Conservation (phyloP, 2,113 vertebrate species). For the Silurus asotus region DNA sequence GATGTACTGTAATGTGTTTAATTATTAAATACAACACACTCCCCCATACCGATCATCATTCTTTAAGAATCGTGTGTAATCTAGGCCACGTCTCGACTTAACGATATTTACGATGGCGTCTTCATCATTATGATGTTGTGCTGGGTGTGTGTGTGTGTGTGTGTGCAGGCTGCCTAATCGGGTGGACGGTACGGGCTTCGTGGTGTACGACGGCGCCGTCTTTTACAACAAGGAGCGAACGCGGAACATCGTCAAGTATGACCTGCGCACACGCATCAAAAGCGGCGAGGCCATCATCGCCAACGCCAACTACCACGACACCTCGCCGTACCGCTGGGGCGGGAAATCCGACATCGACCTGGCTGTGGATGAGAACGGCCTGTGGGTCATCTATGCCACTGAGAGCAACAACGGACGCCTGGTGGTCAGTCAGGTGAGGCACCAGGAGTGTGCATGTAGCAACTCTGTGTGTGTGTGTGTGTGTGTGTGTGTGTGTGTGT, state of each 20-base stretch:
- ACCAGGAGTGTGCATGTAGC: conserved; percentile 1
- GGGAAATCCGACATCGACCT: conserved; percentile 94
- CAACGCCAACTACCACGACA: conserved; percentile 94
- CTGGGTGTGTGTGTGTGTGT: background rate
- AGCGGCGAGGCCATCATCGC: conserved; percentile 92
- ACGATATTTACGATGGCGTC: too few relatives aligned
- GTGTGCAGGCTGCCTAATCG: conserved; percentile 83
- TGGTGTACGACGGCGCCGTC: conserved; percentile 91
- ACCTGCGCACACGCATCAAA: conserved; percentile 91
- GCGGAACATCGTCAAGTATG: conserved; percentile 91
- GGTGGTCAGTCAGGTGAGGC: conserved; percentile 88
- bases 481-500: background rate
- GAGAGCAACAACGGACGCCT: conserved; percentile 87
- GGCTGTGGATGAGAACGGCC: conserved; percentile 90
- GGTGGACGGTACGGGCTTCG: conserved; percentile 91
- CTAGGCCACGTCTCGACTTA: too few relatives aligned
- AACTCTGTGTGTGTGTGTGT: background rate
- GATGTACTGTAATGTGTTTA: too few relatives aligned
- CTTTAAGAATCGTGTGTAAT: too few relatives aligned
- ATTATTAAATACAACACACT: too few relatives aligned
- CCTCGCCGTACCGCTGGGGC: conserved; percentile 92
- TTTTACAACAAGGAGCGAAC: conserved; percentile 98
- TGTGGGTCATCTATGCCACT: conserved; percentile 94
- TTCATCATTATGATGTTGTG: too few relatives aligned
- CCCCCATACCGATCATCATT: too few relatives aligned